Percentiles rank a stretch among this genome's conserved stretches.
These are phyloP conservation scores for Myiothlypis coronata DNA, from an alignment of 2,797 vertebrate species.

Conservation along the genomic window DNA sequence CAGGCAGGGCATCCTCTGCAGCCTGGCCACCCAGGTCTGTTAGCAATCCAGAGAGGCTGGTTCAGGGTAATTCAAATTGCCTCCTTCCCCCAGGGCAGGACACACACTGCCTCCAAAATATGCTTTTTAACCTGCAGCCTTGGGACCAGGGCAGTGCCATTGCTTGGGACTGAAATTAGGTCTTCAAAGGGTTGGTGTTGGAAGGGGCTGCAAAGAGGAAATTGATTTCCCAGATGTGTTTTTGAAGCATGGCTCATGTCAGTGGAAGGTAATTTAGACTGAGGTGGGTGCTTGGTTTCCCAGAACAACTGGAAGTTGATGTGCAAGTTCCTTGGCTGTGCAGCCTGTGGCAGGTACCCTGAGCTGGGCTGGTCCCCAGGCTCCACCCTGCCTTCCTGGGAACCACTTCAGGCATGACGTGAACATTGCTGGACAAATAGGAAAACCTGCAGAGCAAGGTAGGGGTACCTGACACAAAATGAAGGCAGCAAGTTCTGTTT, in stretches of 20 bases:
- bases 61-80: not conserved
- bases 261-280: not conserved
- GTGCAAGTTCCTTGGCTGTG: not conserved
- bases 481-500: not conserved
- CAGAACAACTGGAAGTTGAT: not conserved
- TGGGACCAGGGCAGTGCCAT: not conserved
- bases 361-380: not conserved
- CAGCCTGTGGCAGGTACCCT: not conserved
- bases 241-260: not conserved
- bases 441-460: slow-evolving; percentile 1
- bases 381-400: not conserved
- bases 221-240: not conserved
- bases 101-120: not conserved
- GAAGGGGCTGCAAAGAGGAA: not conserved
- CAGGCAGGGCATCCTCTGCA: not conserved
- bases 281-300: not conserved
- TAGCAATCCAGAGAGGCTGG: not conserved
- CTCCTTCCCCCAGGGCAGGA: not conserved
- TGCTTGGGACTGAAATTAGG: not conserved
- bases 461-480: not conserved
- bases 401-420: not conserved
- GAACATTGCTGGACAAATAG: not conserved
- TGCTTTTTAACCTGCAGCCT: not conserved
- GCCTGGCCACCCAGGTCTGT: not conserved
- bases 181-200: not conserved